Percentiles rank a stretch among this genome's conserved stretches.
Conservation (phyloP, 92 coral and sea anemone genomes). For the Meandrina meandrites region DNA sequence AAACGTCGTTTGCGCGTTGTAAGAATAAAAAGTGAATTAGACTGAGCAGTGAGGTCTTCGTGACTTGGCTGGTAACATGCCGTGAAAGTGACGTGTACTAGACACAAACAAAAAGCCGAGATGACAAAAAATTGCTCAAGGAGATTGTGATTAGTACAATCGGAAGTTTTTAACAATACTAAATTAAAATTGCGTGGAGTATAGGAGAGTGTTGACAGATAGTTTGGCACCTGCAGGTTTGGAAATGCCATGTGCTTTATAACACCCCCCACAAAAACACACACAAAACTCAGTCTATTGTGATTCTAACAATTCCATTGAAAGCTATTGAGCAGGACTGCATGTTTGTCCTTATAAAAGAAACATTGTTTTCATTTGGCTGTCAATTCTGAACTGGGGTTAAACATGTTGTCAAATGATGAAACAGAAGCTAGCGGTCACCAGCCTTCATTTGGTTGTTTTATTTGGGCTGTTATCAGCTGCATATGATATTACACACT, state of each 20-base stretch:
- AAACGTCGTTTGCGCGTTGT: neutral
- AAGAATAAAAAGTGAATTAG: neutral
- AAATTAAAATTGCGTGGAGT: neutral
- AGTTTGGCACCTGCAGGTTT: neutral
- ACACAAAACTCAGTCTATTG: neutral
- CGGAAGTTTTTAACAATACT: constrained; percentile 15
- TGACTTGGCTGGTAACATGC: neutral
- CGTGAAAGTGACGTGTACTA: neutral
- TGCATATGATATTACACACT: neutral
- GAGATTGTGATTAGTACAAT: neutral
- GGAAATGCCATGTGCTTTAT: neutral
- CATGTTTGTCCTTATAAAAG: neutral
- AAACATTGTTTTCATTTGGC: neutral
- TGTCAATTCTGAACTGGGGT: neutral
- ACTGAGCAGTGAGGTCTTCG: neutral
- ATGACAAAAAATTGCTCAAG: neutral
- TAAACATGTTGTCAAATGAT: neutral
- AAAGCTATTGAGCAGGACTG: neutral
- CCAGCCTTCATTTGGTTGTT: neutral
- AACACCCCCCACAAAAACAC: neutral
- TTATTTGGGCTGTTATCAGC: neutral
- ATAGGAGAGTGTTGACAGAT: constrained; percentile 4
- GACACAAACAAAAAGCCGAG: constrained; percentile 10
- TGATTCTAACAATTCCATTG: neutral
- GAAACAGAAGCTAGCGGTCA: neutral